Percentiles rank a stretch among this genome's conserved stretches.
Evolutionary conservation across 1,140 invertebrate genomes (phyloP).

Genomic region (Drosophila pseudoananassae): DNA sequence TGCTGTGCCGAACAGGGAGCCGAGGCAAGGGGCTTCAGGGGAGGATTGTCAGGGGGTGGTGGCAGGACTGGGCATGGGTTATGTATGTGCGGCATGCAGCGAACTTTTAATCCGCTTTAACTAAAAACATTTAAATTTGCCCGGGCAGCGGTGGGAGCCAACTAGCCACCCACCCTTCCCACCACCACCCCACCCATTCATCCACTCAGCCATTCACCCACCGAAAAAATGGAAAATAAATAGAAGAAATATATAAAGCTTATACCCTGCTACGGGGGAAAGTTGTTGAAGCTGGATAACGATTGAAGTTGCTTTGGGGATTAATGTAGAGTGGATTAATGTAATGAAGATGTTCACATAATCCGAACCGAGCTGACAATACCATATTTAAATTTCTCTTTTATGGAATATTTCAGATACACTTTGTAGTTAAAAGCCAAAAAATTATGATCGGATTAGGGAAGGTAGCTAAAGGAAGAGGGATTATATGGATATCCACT

Average conservation of each 20-base stretch:
- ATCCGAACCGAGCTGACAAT: not conserved
- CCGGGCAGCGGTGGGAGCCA: slow-evolving; percentile 21
- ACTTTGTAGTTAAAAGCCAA: no score
- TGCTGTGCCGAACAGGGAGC: slow-evolving; percentile 22
- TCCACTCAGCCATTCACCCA: slow-evolving; percentile 24
- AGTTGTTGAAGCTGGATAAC: slow-evolving; percentile 24
- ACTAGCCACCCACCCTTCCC: slow-evolving; percentile 13
- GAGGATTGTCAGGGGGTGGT: slow-evolving; percentile 2
- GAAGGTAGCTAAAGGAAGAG: no score
- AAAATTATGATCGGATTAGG: no score
- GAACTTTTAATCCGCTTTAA: slow-evolving; percentile 82
- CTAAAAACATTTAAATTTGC: slow-evolving; percentile 81
- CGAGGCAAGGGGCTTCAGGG: not conserved
- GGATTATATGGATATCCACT: no score
- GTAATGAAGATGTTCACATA: not conserved
- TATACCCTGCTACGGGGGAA: slow-evolving; percentile 43
- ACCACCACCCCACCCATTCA: slow-evolving; percentile 29
- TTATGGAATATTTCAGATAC: not conserved
- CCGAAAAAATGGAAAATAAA: slow-evolving; percentile 54
- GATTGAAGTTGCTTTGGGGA: slow-evolving; percentile 11
- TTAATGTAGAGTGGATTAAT: not conserved
- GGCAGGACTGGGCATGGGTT: slow-evolving; percentile 61
- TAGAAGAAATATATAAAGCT: slow-evolving; percentile 39
- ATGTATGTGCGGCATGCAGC: slow-evolving; percentile 80
- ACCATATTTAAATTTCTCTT: not conserved